Conservation (phyloP, 1,140 invertebrate genomes). For the Sycobia sp. region DNA sequence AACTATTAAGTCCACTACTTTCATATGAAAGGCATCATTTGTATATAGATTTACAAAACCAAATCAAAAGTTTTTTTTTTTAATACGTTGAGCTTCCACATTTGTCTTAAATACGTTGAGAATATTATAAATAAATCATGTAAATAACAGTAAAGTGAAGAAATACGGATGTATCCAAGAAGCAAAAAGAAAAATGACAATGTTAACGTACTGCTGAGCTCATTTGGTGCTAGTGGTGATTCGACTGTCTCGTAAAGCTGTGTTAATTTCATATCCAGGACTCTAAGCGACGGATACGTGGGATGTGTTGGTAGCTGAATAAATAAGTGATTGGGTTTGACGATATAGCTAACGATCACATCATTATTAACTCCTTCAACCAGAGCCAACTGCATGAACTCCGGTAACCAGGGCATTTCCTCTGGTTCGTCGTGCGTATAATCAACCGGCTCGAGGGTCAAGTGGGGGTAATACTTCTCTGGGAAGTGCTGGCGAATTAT, state of each 20-base stretch:
- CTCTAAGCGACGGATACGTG: conserved; percentile 78
- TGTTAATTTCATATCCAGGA: conserved; percentile 77
- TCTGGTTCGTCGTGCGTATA: conserved; percentile 54
- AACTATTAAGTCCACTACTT: conserved; percentile 28
- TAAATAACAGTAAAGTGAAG: neutral
- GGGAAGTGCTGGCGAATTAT: conserved; percentile 87
- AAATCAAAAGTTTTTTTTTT: conserved; percentile 2
- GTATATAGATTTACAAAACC: too few relatives aligned
- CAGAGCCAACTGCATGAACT: conserved; percentile 73
- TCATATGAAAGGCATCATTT: conserved; percentile 27
- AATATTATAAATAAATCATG: neutral
- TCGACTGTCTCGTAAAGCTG: conserved; percentile 68
- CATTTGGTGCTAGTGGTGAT: conserved; percentile 69
- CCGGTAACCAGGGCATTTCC: conserved; percentile 40
- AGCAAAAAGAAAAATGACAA: neutral
- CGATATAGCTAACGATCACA: conserved; percentile 82
- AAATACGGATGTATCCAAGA: neutral
- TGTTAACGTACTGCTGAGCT: conserved; percentile 65
- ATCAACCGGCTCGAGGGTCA: conserved; percentile 78
- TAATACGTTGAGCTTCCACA: neutral
- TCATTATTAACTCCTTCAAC: conserved; percentile 93
- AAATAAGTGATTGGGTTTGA: conserved; percentile 86
- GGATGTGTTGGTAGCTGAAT: conserved; percentile 93
- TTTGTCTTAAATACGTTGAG: neutral
- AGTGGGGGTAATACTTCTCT: conserved; percentile 74